Evolutionary conservation across 2,797 vertebrate genomes (phyloP), one percentile per base, ranked within the genome.

Genomic region (Anguilla anguilla): DNA sequence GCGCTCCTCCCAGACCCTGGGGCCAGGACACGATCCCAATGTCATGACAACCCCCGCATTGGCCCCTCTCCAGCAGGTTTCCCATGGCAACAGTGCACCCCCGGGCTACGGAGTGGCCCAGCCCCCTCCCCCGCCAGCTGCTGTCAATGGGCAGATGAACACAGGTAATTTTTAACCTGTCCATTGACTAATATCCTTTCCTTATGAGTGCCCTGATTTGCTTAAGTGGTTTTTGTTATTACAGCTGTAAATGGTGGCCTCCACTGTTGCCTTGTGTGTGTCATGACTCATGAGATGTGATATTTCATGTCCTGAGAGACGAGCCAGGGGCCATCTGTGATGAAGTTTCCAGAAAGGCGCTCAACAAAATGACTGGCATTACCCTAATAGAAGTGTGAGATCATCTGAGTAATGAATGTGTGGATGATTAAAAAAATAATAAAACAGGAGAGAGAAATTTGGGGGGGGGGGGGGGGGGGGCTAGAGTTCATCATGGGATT

Each of bases 1-100:
- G 69, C 91, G 95, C 91, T 97, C 97, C 84, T 96, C 96, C 31
- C 97, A 97, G 92, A 95, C 90, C 89, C 85, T 91, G 90, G 95
- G 94, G 13, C 92, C 90, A 7, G 89, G 89, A 0, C 95, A 93
- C 88, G 90, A 94, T 91, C 94, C 93, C 91, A 96, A 93, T 86
- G 96, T 93, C 90, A 91, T 95, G 90, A 91, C 94, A 9, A 89
- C 93, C 91, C 91, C 91, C 91, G 61, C 9, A 13, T 59, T 43
- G 15, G 61, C 59, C 81, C n/a, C 93, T 88, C 88, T 91, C 9
- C 97, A 96, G 86, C 97, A 96, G 57, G 92, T 93, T 93, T 92
- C 96, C 0, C n/a, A 94, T 89, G 95, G 94, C 89, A 96, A 95
- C 43, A 95, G 15, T 87, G 55, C 92, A 83, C 88, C 88, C 0